These are phyloP conservation scores for Calameuta idolon DNA, from an alignment of 2,888 invertebrate species.

Conservation along the genomic window DNA sequence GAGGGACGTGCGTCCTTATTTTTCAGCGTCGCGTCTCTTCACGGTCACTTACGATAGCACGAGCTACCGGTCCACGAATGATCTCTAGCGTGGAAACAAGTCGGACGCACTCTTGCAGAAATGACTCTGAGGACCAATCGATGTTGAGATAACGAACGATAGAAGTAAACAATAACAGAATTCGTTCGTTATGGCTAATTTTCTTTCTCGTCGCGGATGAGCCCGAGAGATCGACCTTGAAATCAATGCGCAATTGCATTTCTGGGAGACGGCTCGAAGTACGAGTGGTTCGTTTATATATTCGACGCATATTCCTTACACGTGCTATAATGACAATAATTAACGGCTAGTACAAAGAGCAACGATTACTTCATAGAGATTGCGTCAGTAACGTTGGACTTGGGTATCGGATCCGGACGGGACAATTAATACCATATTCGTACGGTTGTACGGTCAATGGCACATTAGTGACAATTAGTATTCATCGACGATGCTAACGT, in stretches of 20 bases:
- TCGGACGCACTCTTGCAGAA: background rate
- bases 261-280: background rate
- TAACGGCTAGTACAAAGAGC: background rate
- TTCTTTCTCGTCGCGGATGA: background rate
- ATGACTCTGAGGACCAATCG: background rate
- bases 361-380: background rate
- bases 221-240: background rate
- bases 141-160: background rate
- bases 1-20: conserved; percentile 45
- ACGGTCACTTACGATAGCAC: conserved; percentile 45
- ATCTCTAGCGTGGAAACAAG: background rate
- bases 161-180: background rate
- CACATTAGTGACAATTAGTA: background rate
- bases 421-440: background rate
- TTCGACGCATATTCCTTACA: background rate
- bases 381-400: background rate
- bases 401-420: background rate
- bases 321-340: background rate
- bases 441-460: background rate
- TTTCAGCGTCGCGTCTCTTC: conserved; percentile 48
- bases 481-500: background rate
- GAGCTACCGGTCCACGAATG: background rate
- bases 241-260: background rate
- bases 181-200: background rate
- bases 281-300: background rate